Base-by-base conservation (phyloP, 2,888 invertebrate species). In the Oconnorella tubifera region DNA sequence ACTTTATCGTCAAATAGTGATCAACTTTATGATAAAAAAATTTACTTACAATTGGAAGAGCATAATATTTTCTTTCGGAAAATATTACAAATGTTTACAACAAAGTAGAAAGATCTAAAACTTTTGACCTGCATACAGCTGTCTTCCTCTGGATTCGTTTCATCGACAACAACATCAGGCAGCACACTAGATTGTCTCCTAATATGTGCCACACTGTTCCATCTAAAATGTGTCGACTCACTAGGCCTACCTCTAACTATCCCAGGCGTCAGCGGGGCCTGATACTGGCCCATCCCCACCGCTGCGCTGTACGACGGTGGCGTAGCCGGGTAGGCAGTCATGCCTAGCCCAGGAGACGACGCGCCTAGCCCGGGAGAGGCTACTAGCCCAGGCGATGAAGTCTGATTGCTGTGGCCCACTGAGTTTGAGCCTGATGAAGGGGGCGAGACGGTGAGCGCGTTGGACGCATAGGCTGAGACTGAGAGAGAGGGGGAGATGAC, bases 181-280 rank as follows among this genome's bases (percentile, higher is more conserved):
- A 51, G 25, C 14, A 23, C 4, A 51, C 53, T 51, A 6, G 53
- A 51, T 6, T 6, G 53, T 25, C 53, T 10, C 14, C 53, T 6
- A 19, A 51, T 25, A 6, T 51, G 53, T 6, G 14, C 10, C 25
- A 19, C 53, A 10, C 53, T 19, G 40, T 40, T 51, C 59, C 33
- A 40, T 28, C 59, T 10, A 27, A 59, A 59, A 29, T 59, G 59
- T 3, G 59, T 59, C 25, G 49, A 27, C 49, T 59, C 59, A 25
- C 48, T 48, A 6, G 23, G 14, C 25, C 14, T 19, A 10, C 25
- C 25, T 4, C 53, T 19, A 6, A 40, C 10, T 40, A 40, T 40
- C 19, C 40, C 40, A 40, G 40, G 40, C 53, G 53, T 19, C 53
- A 19, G 53, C 14, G 10, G 14, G 4, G 6, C 53, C 10, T 25